Percentiles rank a stretch among this genome's conserved stretches.
phyloP scores from a whole-genome alignment of 2,888 invertebrate species.

The Oligia latruncula region DNA sequence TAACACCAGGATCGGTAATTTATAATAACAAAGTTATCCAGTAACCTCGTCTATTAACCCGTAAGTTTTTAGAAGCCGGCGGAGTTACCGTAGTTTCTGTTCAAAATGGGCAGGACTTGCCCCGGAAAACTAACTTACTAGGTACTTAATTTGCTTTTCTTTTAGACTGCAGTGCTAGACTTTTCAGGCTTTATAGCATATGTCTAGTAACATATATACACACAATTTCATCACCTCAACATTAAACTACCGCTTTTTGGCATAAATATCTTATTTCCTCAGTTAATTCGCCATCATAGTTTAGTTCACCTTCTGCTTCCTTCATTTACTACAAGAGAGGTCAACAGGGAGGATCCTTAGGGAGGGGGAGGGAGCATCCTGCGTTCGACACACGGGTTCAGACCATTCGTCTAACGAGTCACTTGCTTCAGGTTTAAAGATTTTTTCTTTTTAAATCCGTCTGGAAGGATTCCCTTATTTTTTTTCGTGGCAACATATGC shows the following conservation, averaged over 20 bases:
- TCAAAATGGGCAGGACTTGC: not conserved
- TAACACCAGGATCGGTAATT: not conserved
- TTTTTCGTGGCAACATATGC: conserved; percentile 56
- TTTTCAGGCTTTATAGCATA: not conserved
- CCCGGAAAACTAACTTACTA: not conserved
- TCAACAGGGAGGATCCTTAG: conserved; percentile 56
- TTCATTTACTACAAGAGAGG: conserved; percentile 65
- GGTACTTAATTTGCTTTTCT: not conserved
- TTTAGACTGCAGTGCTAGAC: not conserved
- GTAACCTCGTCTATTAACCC: not conserved
- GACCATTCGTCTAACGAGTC: conserved; percentile 82
- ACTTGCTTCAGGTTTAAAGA: conserved; percentile 77
- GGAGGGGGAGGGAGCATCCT: conserved; percentile 69
- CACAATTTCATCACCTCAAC: not conserved
- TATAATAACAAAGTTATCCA: not conserved
- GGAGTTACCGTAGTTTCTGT: not conserved
- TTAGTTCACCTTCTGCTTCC: conserved; percentile 36
- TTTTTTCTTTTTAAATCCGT: conserved; percentile 72
- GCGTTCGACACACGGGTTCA: conserved; percentile 79
- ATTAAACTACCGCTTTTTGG: not conserved
- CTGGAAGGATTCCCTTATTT: conserved; percentile 38
- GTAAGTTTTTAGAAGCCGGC: not conserved
- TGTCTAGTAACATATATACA: not conserved
- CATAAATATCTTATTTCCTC: not conserved
- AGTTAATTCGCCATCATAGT: not conserved